Evolutionary conservation across 2,888 invertebrate species (phyloP).

Genomic region (Endomychus coccineus): DNA sequence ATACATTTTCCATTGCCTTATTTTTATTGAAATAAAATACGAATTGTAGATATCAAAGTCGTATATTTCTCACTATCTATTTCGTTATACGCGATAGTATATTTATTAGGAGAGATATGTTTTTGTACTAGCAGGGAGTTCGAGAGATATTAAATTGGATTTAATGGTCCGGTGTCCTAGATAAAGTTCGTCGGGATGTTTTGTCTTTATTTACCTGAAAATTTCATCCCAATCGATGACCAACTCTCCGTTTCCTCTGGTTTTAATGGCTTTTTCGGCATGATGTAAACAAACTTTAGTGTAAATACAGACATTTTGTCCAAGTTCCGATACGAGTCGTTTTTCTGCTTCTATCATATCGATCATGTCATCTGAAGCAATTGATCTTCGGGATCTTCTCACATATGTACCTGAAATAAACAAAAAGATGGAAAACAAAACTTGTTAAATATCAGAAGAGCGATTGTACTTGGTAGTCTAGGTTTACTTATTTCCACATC

Average conservation of each 20-base stretch:
- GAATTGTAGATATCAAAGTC: slow-evolving; percentile 11
- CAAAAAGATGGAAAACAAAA: not conserved
- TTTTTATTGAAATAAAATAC: slow-evolving; percentile 12
- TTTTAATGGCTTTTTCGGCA: slow-evolving; percentile 51
- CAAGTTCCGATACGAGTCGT: slow-evolving; percentile 67
- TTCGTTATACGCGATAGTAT: slow-evolving; percentile 6
- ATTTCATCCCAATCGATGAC: slow-evolving; percentile 66
- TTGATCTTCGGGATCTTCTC: slow-evolving; percentile 54
- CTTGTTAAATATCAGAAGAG: too few species aligned
- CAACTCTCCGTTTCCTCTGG: slow-evolving; percentile 33
- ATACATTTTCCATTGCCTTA: too few species aligned
- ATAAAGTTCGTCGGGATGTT: slow-evolving; percentile 10
- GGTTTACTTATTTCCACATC: too few species aligned
- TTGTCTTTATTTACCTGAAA: slow-evolving; percentile 56
- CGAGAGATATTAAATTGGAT: slow-evolving; percentile 13
- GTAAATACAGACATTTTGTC: slow-evolving; percentile 69
- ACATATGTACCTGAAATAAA: slow-evolving; percentile 60
- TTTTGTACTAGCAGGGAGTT: slow-evolving; percentile 3
- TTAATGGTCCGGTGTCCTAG: slow-evolving; percentile 7
- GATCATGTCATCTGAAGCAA: slow-evolving; percentile 46
- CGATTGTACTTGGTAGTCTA: too few species aligned
- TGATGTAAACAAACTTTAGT: slow-evolving; percentile 70
- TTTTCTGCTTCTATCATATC: slow-evolving; percentile 72
- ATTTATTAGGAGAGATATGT: slow-evolving; percentile 12
- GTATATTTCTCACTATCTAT: slow-evolving; percentile 12